Percentiles rank a stretch among this genome's conserved stretches.
Evolutionary conservation across 2,113 vertebrate species (phyloP).

Genomic region (Microcebus lehilahytsara): DNA sequence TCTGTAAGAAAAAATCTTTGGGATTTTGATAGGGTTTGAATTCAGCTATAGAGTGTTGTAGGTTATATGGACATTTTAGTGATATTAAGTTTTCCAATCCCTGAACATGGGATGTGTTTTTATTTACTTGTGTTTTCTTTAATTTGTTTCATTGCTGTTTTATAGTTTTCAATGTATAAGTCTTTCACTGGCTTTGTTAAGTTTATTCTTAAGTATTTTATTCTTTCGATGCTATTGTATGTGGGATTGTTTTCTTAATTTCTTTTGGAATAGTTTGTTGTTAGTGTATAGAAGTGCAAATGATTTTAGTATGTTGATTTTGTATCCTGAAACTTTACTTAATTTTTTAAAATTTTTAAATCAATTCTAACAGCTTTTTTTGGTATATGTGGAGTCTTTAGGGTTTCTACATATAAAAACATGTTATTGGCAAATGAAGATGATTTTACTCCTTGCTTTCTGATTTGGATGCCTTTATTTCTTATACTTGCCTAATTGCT

Average conservation of each 20-base stretch:
- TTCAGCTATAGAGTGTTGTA: neutral
- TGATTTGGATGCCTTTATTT: neutral
- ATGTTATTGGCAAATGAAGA: neutral
- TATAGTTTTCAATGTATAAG: neutral
- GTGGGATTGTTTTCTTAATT: neutral
- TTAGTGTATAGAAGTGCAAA: neutral
- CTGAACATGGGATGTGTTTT: neutral
- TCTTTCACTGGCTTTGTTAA: neutral
- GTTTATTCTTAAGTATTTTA: neutral
- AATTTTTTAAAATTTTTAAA: neutral
- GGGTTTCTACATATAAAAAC: neutral
- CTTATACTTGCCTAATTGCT: neutral
- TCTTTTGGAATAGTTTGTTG: neutral
- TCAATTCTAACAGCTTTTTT: neutral
- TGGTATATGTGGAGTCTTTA: neutral
- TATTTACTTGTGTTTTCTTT: neutral
- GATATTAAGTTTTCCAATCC: neutral
- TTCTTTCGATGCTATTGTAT: neutral
- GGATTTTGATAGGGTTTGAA: neutral
- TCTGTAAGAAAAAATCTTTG: neutral
- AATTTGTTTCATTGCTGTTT: neutral
- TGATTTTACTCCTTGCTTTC: neutral
- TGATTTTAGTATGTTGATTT: neutral
- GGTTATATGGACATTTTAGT: neutral
- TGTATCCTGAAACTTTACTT: neutral